These are phyloP conservation scores for Paraescarpia echinospica DNA, from an alignment of 1,140 invertebrate genomes.

Conservation along the genomic window DNA sequence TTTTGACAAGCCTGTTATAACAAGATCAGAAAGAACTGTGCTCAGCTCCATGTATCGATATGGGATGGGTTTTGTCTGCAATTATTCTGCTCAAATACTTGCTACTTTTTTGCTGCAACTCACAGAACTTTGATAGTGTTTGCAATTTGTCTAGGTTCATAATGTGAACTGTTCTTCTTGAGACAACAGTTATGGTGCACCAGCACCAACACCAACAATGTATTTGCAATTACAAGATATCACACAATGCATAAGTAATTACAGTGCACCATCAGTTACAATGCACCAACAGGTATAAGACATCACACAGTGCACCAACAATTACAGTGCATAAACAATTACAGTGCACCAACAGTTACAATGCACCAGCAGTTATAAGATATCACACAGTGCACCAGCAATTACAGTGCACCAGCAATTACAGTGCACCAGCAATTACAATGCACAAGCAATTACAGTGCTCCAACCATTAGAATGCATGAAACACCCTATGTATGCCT, in stretches of 20 bases:
- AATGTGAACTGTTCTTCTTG: neutral
- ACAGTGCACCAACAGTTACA: neutral
- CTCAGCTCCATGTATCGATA: neutral
- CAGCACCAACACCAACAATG: neutral
- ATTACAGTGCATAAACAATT: neutral
- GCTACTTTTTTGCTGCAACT: neutral
- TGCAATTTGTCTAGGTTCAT: neutral
- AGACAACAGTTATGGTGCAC: no score
- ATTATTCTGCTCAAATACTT: neutral
- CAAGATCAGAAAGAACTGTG: neutral
- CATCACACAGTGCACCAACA: neutral
- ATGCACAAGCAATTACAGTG: no score
- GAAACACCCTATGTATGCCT: no score
- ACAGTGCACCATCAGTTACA: neutral
- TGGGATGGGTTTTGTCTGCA: neutral
- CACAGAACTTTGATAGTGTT: neutral
- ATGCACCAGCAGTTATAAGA: no score
- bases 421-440: no score
- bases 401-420: no score
- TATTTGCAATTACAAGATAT: neutral
- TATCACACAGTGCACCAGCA: no score
- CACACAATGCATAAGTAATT: neutral
- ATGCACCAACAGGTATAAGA: neutral
- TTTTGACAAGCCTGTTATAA: neutral
- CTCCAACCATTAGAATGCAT: no score